These are phyloP conservation scores for Priocnemis perturbator DNA, from an alignment of 2,888 invertebrate species.

Conservation along the genomic window DNA sequence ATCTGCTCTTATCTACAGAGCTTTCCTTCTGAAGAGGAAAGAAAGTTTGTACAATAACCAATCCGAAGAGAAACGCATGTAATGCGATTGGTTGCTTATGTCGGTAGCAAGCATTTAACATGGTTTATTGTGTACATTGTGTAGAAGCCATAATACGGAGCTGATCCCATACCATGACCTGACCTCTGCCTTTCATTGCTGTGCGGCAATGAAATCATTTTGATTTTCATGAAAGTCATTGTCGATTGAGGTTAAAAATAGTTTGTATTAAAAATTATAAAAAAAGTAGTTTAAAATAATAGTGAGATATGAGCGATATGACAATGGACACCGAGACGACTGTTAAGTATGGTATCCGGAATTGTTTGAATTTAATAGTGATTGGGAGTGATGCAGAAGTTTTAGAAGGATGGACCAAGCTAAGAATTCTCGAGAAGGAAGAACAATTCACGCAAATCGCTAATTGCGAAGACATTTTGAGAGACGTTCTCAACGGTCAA, in stretches of 20 bases:
- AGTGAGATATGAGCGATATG: constrained; percentile 12
- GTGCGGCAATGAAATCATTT: constrained; percentile 42
- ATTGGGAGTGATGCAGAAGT: constrained; percentile 40
- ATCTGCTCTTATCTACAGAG: too few relatives aligned
- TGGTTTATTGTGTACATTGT: too few relatives aligned
- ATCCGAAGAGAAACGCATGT: too few relatives aligned
- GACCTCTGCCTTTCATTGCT: constrained; percentile 4
- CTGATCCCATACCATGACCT: neutral
- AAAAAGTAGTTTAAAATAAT: constrained; percentile 29
- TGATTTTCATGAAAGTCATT: constrained; percentile 54
- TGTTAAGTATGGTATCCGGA: constrained; percentile 34
- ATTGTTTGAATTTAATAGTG: constrained; percentile 45
- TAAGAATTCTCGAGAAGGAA: constrained; percentile 40
- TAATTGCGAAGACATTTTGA: constrained; percentile 35
- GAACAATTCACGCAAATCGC: constrained; percentile 23
- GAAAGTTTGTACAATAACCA: too few relatives aligned
- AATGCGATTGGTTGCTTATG: too few relatives aligned
- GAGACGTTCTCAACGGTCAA: constrained; percentile 26
- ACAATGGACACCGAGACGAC: constrained; percentile 45
- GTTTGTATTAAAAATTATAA: constrained; percentile 34
- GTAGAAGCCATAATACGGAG: too few relatives aligned
- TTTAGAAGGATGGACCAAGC: constrained; percentile 45
- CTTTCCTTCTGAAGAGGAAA: too few relatives aligned
- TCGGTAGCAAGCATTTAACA: too few relatives aligned
- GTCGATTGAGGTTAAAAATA: constrained; percentile 47